phyloP scores from a whole-genome alignment of 2,888 invertebrate species.

The Xylophagus ater region DNA sequence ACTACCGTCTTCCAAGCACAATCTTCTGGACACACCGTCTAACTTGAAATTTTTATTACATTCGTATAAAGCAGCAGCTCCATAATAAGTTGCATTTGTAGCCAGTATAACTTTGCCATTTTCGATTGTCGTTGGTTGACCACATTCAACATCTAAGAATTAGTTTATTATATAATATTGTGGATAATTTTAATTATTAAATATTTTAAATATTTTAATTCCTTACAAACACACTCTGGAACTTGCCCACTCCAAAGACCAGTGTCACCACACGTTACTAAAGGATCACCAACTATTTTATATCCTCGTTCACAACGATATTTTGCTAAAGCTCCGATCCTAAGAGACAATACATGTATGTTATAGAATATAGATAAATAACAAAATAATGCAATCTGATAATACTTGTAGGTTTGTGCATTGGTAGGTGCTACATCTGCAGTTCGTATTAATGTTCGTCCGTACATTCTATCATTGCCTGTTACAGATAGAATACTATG shows the following conservation, averaged over 20 bases:
- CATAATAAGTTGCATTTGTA: slow-evolving; percentile 81
- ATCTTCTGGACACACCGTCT: slow-evolving; percentile 68
- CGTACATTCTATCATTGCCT: slow-evolving; percentile 82
- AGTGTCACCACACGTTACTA: slow-evolving; percentile 75
- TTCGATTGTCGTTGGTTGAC: slow-evolving; percentile 56
- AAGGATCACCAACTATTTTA: slow-evolving; percentile 72
- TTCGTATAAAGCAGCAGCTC: slow-evolving; percentile 72
- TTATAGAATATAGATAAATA: no score
- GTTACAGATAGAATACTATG: slow-evolving; percentile 82
- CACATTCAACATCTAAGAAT: slow-evolving; percentile 70
- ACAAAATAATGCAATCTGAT: no score
- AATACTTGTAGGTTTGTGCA: slow-evolving; percentile 62
- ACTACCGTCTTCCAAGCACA: slow-evolving; percentile 80
- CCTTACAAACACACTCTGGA: slow-evolving; percentile 74
- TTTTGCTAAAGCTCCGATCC: slow-evolving; percentile 71
- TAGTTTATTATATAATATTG: not conserved
- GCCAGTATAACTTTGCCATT: slow-evolving; percentile 69
- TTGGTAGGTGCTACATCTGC: slow-evolving; percentile 52
- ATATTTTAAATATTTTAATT: not conserved
- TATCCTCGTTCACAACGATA: slow-evolving; percentile 85
- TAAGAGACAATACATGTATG: no score
- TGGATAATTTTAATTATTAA: not conserved
- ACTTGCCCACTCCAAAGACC: slow-evolving; percentile 77
- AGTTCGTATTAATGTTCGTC: slow-evolving; percentile 68
- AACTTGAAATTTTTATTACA: slow-evolving; percentile 71